These are phyloP conservation scores for Chloroceryle inda DNA, from an alignment of 2,797 vertebrate species.

Conservation along the genomic window DNA sequence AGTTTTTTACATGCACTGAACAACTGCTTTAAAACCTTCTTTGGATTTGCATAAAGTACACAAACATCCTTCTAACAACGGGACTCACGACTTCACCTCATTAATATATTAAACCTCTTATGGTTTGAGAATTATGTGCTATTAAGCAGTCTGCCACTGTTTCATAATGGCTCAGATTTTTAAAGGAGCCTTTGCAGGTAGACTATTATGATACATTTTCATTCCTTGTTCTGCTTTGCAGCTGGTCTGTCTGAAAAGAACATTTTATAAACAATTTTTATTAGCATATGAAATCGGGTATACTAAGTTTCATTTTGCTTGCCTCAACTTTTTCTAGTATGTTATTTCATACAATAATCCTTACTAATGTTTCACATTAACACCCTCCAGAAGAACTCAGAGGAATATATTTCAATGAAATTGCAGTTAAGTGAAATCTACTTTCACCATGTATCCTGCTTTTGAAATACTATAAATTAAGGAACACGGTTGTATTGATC, in stretches of 20 bases:
- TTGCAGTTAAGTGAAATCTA: neutral
- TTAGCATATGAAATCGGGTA: neutral
- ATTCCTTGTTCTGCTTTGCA: neutral
- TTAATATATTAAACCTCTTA: neutral
- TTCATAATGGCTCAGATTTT: neutral
- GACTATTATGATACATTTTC: neutral
- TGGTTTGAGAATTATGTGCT: neutral
- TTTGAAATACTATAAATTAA: neutral
- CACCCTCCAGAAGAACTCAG: neutral
- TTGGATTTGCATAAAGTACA: neutral
- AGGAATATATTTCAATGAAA: neutral
- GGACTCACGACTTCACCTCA: neutral
- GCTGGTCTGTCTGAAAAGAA: neutral
- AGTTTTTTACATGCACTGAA: neutral
- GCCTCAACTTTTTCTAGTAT: neutral
- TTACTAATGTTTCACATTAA: neutral
- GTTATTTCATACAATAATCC: neutral
- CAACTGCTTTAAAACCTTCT: neutral
- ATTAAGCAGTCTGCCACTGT: neutral
- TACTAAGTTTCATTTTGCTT: neutral
- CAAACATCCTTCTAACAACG: neutral
- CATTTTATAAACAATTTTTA: neutral
- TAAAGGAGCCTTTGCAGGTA: neutral
- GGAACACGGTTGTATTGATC: neutral
- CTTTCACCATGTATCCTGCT: neutral